Base-by-base conservation (phyloP, 2,113 vertebrate species). In the Halcyon senegalensis region DNA sequence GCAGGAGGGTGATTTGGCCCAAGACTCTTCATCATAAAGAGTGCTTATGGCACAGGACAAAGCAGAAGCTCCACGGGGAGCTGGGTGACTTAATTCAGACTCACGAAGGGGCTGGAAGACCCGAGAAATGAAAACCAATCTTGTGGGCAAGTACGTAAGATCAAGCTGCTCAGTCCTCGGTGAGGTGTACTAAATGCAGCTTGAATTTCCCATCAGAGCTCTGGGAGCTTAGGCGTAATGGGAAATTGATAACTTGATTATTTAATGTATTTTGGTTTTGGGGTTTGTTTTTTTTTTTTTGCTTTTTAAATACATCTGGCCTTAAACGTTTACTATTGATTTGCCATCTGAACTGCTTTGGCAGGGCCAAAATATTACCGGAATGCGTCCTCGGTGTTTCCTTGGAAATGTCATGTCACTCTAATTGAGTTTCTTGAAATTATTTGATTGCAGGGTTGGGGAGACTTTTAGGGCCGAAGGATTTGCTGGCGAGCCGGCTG, bases 341-440 rank as follows among this genome's bases (percentile, higher is more conserved):
- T 92, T 73, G 74, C 86, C 74, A 87, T 85, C 91, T 70, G 19
- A 46, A 68, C 19, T 2, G 5, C 31, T 74, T 81, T 33, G 89
- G 60, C 72, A 37, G 64, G 58, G 72, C 83, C 79, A 27, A 83
- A 84, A 68, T 16, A 19, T 96, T 94, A 91, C 84, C 53, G 96
- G 94, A 94, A 94, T 3, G 84, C 30, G 17, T 81, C 67, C 46
- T 59, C 3, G 6, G 72, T 16, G 35, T 89, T 93, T 75, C 95
- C 86, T 93, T 91, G 96, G 92, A 94, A 96, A 97, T 95, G 84
- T 77, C 91, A 85, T 23, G 9, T 48, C 58, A 10, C 19, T 5
- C 67, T 95, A 94, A 97, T 94, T 50, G 67, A 74, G 56, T 97
- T 96, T 92, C 87, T 79, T 44, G 48, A 39, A 81, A 82, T 96